A percentile compares a stretch with the other conserved stretches of the same genome.
Conservation (phyloP, 2,888 invertebrate species). For the Podotricha telesiphe region DNA sequence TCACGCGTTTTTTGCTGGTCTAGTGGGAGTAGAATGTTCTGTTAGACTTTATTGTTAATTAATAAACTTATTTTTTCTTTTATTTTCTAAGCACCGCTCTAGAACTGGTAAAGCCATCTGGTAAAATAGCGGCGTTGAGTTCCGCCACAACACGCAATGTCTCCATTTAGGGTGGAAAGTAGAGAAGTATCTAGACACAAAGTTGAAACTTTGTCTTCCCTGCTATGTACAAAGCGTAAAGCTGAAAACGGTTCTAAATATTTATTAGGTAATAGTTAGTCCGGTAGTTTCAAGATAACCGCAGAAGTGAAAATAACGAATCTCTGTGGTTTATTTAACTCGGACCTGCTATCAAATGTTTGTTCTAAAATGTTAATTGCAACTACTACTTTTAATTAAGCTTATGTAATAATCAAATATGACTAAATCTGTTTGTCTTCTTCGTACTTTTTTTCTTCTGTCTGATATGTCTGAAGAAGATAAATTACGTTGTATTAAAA, state of each 20-base stretch:
- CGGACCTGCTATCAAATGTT: neutral
- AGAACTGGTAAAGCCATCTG: no score
- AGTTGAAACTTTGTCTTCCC: no score
- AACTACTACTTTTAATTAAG: neutral
- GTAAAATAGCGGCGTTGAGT: no score
- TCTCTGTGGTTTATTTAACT: neutral
- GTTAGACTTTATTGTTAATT: neutral
- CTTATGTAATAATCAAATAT: neutral
- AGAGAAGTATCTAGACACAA: no score
- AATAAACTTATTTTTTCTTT: neutral
- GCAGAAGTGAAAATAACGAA: neutral
- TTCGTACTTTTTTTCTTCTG: no score
- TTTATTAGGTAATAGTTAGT: neutral
- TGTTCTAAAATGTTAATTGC: neutral
- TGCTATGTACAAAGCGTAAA: no score
- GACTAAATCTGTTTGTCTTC: no score
- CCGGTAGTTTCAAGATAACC: neutral
- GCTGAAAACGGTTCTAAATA: neutral
- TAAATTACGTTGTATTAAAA: neutral
- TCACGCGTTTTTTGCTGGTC: conserved; percentile 15
- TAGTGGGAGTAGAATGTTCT: neutral
- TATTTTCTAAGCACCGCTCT: no score
- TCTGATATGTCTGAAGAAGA: no score
- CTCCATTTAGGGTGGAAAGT: no score
- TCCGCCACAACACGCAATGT: no score